These are phyloP conservation scores for Anticlea derivata DNA, from an alignment of 2,888 invertebrate species.

Conservation along the genomic window DNA sequence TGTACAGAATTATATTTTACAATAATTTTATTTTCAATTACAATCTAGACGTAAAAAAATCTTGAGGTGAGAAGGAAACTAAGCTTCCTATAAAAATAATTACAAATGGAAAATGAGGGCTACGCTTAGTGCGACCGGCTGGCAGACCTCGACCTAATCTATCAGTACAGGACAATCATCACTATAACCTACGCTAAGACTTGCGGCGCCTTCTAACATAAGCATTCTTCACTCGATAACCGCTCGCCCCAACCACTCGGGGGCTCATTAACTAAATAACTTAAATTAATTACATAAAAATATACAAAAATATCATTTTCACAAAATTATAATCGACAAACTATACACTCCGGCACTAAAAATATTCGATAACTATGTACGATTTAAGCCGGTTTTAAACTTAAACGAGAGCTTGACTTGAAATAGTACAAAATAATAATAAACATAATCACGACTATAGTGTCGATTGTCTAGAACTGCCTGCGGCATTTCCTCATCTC, in stretches of 20 bases:
- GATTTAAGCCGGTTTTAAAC: slow-evolving; percentile 79
- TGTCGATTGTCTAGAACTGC: slow-evolving; percentile 83
- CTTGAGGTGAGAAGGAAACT: slow-evolving; percentile 82
- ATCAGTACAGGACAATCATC: slow-evolving; percentile 82
- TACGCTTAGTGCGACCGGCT: slow-evolving; percentile 80
- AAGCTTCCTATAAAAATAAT: slow-evolving; percentile 82
- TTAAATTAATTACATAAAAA: slow-evolving; percentile 81
- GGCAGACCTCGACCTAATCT: slow-evolving; percentile 80
- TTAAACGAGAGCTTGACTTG: slow-evolving; percentile 83
- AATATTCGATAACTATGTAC: slow-evolving; percentile 80
- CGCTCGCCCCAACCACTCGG: slow-evolving; percentile 57
- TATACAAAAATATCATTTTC: slow-evolving; percentile 84
- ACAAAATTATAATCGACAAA: slow-evolving; percentile 80
- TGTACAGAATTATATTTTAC: slow-evolving; percentile 82
- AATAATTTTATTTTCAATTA: slow-evolving; percentile 84
- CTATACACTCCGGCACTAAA: slow-evolving; percentile 81
- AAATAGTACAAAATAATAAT: slow-evolving; percentile 75
- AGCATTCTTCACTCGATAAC: slow-evolving; percentile 63
- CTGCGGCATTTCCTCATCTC: slow-evolving; percentile 74
- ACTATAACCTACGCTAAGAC: slow-evolving; percentile 70
- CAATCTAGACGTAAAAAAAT: slow-evolving; percentile 82
- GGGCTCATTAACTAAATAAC: slow-evolving; percentile 74
- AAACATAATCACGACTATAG: slow-evolving; percentile 79
- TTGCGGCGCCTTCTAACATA: slow-evolving; percentile 48
- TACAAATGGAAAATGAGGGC: slow-evolving; percentile 82